Evolutionary conservation across 2,113 vertebrate species (phyloP).

Genomic region (Oncorhynchus mykiss): DNA sequence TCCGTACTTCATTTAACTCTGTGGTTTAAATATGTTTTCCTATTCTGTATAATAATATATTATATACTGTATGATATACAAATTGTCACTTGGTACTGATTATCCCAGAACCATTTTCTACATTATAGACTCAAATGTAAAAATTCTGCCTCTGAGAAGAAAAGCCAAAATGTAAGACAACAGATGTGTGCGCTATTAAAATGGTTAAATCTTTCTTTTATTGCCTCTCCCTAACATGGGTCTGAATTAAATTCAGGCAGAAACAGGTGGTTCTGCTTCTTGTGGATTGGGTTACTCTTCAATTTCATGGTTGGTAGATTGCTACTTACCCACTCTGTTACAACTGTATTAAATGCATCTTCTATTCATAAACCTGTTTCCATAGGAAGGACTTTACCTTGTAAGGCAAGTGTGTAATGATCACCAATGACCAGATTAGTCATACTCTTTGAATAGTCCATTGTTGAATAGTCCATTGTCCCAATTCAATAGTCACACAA

Average conservation of each 20-base stretch:
- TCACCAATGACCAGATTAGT: not conserved
- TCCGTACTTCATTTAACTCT: no score
- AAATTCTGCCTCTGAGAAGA: not conserved
- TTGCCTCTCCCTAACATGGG: slow-evolving; percentile 35
- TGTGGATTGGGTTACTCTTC: slow-evolving; percentile 37
- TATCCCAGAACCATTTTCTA: no score
- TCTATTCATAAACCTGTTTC: slow-evolving; percentile 2
- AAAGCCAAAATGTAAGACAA: slow-evolving; percentile 12
- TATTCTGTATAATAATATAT: no score
- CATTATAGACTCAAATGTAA: no score
- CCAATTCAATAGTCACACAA: not conserved
- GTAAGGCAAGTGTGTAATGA: not conserved
- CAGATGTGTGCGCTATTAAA: slow-evolving; percentile 14
- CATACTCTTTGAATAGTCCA: not conserved
- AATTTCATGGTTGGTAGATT: slow-evolving; percentile 47
- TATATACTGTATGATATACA: no score
- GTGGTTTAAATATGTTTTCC: no score
- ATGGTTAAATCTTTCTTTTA: slow-evolving; percentile 19
- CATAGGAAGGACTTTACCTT: not conserved
- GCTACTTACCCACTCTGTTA: slow-evolving; percentile 26
- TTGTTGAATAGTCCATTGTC: not conserved
- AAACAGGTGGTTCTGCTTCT: slow-evolving; percentile 57
- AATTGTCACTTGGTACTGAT: no score
- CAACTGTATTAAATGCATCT: slow-evolving; percentile 17
- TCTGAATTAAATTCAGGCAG: slow-evolving; percentile 37